phyloP scores from a whole-genome alignment of 2,888 invertebrate genomes.

The Rhogogaster chlorosoma region DNA sequence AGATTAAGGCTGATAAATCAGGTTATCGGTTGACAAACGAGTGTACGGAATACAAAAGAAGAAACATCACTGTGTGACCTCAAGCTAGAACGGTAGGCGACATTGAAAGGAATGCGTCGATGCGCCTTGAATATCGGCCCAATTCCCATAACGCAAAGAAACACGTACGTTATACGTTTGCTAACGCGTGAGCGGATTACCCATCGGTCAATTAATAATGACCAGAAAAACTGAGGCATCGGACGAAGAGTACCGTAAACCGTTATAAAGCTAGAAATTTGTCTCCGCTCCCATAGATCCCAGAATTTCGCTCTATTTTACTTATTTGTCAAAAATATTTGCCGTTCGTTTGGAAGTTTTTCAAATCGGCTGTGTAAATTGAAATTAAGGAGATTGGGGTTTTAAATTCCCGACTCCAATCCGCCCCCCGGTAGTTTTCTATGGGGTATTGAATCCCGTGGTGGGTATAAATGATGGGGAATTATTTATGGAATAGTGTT shows the following conservation, averaged over 20 bases:
- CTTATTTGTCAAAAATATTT: too few relatives aligned
- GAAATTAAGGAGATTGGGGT: too few relatives aligned
- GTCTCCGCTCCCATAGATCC: too few relatives aligned
- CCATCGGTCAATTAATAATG: constrained; percentile 41
- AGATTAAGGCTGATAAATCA: constrained; percentile 30
- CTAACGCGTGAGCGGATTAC: constrained; percentile 43
- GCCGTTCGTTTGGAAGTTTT: too few relatives aligned
- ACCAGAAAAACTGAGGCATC: neutral
- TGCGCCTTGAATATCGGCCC: constrained; percentile 68
- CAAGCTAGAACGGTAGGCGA: constrained; percentile 67
- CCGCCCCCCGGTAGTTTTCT: neutral
- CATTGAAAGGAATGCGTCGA: constrained; percentile 75
- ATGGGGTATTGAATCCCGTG: neutral
- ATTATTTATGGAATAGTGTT: constrained; percentile 21
- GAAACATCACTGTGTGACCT: constrained; percentile 64
- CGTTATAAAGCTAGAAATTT: neutral
- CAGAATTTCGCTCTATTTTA: too few relatives aligned
- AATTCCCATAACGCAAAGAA: constrained; percentile 62
- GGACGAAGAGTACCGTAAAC: neutral
- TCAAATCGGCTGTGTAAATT: too few relatives aligned
- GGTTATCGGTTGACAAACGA: neutral
- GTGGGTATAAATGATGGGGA: neutral
- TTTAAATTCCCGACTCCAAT: too few relatives aligned
- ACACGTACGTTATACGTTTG: constrained; percentile 10
- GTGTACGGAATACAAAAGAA: constrained; percentile 4